Base-by-base conservation (phyloP, 2,888 invertebrate genomes). In the Muschampia plurimacula region DNA sequence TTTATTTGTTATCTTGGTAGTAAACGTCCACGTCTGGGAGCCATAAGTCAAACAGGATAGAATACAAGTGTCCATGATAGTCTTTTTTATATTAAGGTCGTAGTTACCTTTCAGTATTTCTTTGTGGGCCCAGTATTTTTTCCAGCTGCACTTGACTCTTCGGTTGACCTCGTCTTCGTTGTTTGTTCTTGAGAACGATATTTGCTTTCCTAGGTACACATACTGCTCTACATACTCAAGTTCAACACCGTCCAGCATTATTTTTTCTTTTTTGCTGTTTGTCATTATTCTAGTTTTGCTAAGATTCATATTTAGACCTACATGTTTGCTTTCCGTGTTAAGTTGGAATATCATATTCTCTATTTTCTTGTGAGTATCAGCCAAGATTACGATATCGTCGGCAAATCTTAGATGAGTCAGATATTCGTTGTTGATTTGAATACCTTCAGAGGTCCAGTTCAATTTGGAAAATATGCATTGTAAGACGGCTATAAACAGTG, bases 1-100 rank as follows among this genome's bases (percentile, higher is more conserved):
- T 22, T 22, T 22, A 22, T 22, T 22, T 22, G 22, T 22, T 22
- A 22, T 22, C 22, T 22, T 22, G 22, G 22, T 22, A 22, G 62
- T 62, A 39, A 39, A 62, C 5, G 15, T 39, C 62, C 62, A 62
- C 6, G 62, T 62, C 32, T 62, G 62, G 62, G 36, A 63, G 9
- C 63, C 39, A n/a, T 63, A 41, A 2, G 36, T 12, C 59, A 59
- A 28, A 32, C 59, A 59, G 9, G 59, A 32, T 59, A 59, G 22
- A 7, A 59, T 22, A 28, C 59, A 28, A 28, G 59, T 59, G 13
- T 59, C 32, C 22, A 59, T 28, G 12, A 32, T 59, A 1, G 32
- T 32, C 32, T 28, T 59, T 32, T 59, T 59, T 10, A 32, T 59
- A 10, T 59, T 8, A 32, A 59, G 6, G 32, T 28, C 12, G 28